A percentile compares a stretch with the other conserved stretches of the same genome.
These are phyloP conservation scores for Tricholauxania praeusta DNA, from an alignment of 2,888 invertebrate species.

Conservation along the genomic window DNA sequence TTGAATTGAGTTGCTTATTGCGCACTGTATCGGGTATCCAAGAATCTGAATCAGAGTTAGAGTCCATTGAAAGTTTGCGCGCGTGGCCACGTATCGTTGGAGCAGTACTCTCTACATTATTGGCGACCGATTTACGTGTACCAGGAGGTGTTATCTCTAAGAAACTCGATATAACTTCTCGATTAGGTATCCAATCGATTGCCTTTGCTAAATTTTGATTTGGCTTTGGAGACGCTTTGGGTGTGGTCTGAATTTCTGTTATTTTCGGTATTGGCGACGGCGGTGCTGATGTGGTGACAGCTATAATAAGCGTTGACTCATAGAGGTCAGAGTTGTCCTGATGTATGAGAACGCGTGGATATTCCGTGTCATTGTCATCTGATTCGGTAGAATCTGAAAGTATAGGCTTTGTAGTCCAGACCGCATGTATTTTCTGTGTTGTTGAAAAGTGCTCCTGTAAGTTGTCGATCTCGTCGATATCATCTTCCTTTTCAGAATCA, in stretches of 20 bases:
- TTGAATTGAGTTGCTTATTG: constrained; percentile 41
- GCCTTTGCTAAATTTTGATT: constrained; percentile 22
- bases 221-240: constrained; percentile 30
- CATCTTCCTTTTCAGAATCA: constrained; percentile 35
- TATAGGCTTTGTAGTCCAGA: constrained; percentile 61
- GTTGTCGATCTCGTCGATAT: constrained; percentile 45
- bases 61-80: constrained; percentile 54
- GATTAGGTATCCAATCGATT: constrained; percentile 57
- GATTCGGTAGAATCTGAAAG: constrained; percentile 53
- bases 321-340: constrained; percentile 62
- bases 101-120: constrained; percentile 39
- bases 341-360: constrained; percentile 62
- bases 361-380: constrained; percentile 50
- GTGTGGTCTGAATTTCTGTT: constrained; percentile 41
- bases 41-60: constrained; percentile 57
- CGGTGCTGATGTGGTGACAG: constrained; percentile 58
- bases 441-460: constrained; percentile 31
- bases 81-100: constrained; percentile 43
- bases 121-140: constrained; percentile 25
- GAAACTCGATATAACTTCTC: constrained; percentile 53
- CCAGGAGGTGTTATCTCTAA: constrained; percentile 50
- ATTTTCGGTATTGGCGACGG: constrained; percentile 44
- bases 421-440: constrained; percentile 43
- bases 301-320: constrained; percentile 63
- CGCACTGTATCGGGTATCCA: constrained; percentile 54